Percentiles rank a stretch among this genome's conserved stretches.
Evolutionary conservation across 2,113 vertebrate genomes (phyloP).

Genomic region (Zeus faber): DNA sequence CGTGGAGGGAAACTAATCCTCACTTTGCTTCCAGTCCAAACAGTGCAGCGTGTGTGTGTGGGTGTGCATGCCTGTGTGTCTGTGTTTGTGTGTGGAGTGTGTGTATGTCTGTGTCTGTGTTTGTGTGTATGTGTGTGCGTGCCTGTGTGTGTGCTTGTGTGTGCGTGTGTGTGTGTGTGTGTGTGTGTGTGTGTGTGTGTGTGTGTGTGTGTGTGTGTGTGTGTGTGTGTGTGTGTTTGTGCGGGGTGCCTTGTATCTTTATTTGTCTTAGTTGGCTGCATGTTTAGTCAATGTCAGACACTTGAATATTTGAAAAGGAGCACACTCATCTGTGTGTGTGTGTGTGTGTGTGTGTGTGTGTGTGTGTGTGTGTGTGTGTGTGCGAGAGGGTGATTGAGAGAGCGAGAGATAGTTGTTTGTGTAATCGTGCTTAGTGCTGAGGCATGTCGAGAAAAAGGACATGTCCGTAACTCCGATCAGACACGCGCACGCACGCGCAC

Average conservation of each 20-base stretch:
- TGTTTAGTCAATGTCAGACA: slow-evolving; percentile 50
- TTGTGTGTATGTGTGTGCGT: slow-evolving; percentile 5
- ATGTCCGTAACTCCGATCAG: slow-evolving; percentile 69
- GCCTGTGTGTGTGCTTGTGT: slow-evolving; percentile 11
- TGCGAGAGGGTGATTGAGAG: slow-evolving; percentile 2
- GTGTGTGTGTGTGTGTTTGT: not conserved
- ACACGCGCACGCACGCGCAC: slow-evolving; percentile 35
- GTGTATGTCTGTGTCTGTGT: not conserved
- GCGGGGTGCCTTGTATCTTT: slow-evolving; percentile 28
- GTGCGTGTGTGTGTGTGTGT: slow-evolving; percentile 18
- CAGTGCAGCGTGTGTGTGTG: too few relatives aligned
- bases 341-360: slow-evolving; percentile 11
- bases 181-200: not conserved
- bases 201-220: not conserved
- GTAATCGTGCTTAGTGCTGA: slow-evolving; percentile 66
- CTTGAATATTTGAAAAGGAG: slow-evolving; percentile 31
- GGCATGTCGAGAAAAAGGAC: slow-evolving; percentile 70
- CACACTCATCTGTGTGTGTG: slow-evolving; percentile 15
- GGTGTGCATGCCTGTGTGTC: slow-evolving; percentile 2
- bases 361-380: slow-evolving; percentile 16
- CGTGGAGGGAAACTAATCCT: slow-evolving; percentile 59
- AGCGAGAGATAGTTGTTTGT: slow-evolving; percentile 61
- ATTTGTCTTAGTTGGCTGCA: slow-evolving; percentile 30
- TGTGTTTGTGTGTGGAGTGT: slow-evolving; percentile 14
- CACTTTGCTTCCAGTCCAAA: slow-evolving; percentile 44